Percentiles rank a stretch among this genome's conserved stretches.
These are phyloP conservation scores for Megastigmus dorsalis DNA, from an alignment of 2,888 invertebrate species.

Conservation along the genomic window DNA sequence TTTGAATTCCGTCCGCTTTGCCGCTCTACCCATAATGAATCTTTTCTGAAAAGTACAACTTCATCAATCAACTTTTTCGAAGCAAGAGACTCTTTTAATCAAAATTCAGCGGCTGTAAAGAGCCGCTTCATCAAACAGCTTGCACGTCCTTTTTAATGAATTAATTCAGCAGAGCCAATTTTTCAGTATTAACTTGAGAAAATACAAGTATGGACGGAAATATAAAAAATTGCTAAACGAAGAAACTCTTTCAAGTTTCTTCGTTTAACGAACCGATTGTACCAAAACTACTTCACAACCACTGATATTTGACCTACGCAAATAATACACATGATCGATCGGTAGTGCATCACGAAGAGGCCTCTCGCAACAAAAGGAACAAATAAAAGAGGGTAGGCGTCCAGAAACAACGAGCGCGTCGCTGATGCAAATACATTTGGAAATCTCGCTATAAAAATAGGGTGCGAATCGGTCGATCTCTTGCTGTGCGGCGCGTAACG, in stretches of 20 bases:
- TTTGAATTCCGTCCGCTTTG: too few relatives aligned
- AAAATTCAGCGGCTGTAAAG: background rate
- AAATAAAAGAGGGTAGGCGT: too few relatives aligned
- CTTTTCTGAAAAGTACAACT: background rate
- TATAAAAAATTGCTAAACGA: too few relatives aligned
- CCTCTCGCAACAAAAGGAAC: background rate
- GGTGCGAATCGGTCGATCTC: constrained; percentile 20
- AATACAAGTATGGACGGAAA: too few relatives aligned
- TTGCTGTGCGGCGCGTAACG: constrained; percentile 15
- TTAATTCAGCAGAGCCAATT: too few relatives aligned
- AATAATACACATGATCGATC: constrained; percentile 5
- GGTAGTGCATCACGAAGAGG: background rate
- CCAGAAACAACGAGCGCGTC: too few relatives aligned
- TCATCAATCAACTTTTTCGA: constrained; percentile 12
- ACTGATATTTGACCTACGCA: background rate
- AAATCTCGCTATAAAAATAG: constrained; percentile 47
- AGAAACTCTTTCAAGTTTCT: too few relatives aligned
- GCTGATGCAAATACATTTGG: constrained; percentile 7
- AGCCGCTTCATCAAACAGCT: too few relatives aligned
- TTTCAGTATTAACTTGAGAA: too few relatives aligned
- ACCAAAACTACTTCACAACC: too few relatives aligned
- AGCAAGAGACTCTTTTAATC: constrained; percentile 1
- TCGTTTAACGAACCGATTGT: too few relatives aligned
- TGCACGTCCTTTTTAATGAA: too few relatives aligned
- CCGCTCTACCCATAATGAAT: background rate